phyloP scores from a whole-genome alignment of 2,888 invertebrate species.

The Mesoligia furuncula region DNA sequence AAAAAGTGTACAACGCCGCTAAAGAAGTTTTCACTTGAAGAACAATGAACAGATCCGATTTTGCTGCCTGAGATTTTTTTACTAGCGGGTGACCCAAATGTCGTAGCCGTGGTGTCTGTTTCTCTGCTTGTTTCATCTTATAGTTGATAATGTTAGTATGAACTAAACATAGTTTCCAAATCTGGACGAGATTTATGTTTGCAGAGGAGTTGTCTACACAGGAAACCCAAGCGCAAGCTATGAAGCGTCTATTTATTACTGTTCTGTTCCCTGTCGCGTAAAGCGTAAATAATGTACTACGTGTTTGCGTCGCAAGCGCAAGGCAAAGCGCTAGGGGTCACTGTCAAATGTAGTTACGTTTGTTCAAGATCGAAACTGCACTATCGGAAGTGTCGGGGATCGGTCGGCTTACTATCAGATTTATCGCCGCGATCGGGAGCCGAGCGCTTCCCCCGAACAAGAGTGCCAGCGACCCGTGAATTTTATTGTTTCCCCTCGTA shows the following conservation, averaged over 20 bases:
- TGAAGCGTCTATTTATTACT: constrained; percentile 52
- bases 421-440: constrained; percentile 75
- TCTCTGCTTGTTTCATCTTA: constrained; percentile 17
- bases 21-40: too few species aligned
- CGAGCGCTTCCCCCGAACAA: constrained; percentile 67
- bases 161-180: constrained; percentile 25
- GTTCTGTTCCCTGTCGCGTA: constrained; percentile 40
- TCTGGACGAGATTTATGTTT: constrained; percentile 47
- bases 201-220: constrained; percentile 35
- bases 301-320: constrained; percentile 42
- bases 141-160: background rate
- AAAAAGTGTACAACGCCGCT: too few species aligned
- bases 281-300: constrained; percentile 53
- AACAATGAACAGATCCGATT: constrained; percentile 43
- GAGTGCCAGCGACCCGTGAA: constrained; percentile 82
- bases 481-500: constrained; percentile 85
- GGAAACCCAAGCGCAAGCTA: constrained; percentile 42
- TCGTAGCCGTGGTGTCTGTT: background rate
- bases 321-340: constrained; percentile 51
- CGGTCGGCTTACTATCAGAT: constrained; percentile 78
- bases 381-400: constrained; percentile 76
- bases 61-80: constrained; percentile 27
- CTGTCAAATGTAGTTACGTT: constrained; percentile 63
- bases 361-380: constrained; percentile 73
- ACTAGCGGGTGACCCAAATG: constrained; percentile 22